Evolutionary conservation across 2,888 invertebrate genomes (phyloP), one percentile per base, ranked within the genome.

Genomic region (Papilio gigon): DNA sequence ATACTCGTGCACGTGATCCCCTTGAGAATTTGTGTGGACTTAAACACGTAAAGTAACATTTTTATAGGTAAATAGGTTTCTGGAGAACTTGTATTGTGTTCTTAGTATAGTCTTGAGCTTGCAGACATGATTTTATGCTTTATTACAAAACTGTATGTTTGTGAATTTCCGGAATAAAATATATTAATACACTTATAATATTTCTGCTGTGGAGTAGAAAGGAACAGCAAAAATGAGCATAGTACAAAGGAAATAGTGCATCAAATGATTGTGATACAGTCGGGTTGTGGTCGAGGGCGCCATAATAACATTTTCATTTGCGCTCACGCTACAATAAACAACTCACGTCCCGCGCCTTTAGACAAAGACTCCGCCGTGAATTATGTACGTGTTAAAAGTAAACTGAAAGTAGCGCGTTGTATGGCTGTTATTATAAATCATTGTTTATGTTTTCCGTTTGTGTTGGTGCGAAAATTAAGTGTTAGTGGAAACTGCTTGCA

Each of bases 391-490:
- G 92, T 92, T 92, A 91, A 92, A 92, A 91, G 90, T 92, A 91
- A 91, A 91, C 90, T 89, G 89, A 90, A 91, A 92, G 91, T 92
- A 89, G 86, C 88, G 85, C 89, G 88, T 87, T 90, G 85, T 90
- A 86, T 88, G 88, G 87, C 84, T 85, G 90, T 89, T 91, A 91
- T 89, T 90, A 92, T 92, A 92, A 92, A 92, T 92, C 92, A 92
- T 92, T 91, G 90, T 89, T 92, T 92, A 92, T 92, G 92, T 87
- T 92, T 92, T 92, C 92, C 92, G 92, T 90, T 92, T 90, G 88
- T 83, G 85, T 87, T 88, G 82, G 85, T 86, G 82, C 82, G 82
- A 81, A 86, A 89, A 91, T 90, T 90, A 90, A 90, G 88, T 89
- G 87, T 82, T 88, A 85, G 87, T 86, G 79, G 86, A 84, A 88